phyloP scores from a whole-genome alignment of 1,140 invertebrate species.

The Drosophila sturtevanti region DNA sequence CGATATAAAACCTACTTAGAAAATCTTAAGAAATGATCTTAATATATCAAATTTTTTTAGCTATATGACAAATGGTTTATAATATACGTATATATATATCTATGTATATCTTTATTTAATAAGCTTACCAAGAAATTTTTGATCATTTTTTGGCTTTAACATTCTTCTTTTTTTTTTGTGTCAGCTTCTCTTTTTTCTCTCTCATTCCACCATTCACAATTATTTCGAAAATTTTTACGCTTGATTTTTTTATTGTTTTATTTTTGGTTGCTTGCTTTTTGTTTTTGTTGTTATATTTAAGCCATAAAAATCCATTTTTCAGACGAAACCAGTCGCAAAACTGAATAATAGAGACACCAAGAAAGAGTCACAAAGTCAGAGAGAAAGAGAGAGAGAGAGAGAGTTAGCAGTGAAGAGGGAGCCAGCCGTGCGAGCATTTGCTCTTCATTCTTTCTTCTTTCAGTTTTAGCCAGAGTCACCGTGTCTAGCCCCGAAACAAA shows the following conservation, averaged over 20 bases:
- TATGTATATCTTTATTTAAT: background rate
- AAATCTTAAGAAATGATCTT: background rate
- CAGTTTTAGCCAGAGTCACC: background rate
- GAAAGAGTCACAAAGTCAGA: background rate
- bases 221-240: slow-evolving; percentile 6
- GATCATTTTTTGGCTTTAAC: background rate
- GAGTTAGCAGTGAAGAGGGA: background rate
- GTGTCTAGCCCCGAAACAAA: slow-evolving; percentile 1
- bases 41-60: background rate
- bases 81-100: background rate
- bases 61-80: background rate
- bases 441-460: background rate
- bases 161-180: background rate
- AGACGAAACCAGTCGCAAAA: slow-evolving; percentile 3
- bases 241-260: slow-evolving; percentile 4
- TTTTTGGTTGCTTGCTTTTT: background rate
- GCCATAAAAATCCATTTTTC: slow-evolving; percentile 9
- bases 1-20: too few species aligned
- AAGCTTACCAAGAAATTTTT: background rate
- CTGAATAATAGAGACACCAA: too few species aligned
- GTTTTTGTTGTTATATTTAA: slow-evolving; percentile 2
- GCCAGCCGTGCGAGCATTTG: background rate
- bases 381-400: background rate
- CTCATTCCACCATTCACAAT: slow-evolving; percentile 14
- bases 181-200: background rate